Base-by-base conservation (phyloP, 37 sponge, comb jelly and placozoan species). In the Lycopodina hypogea region DNA sequence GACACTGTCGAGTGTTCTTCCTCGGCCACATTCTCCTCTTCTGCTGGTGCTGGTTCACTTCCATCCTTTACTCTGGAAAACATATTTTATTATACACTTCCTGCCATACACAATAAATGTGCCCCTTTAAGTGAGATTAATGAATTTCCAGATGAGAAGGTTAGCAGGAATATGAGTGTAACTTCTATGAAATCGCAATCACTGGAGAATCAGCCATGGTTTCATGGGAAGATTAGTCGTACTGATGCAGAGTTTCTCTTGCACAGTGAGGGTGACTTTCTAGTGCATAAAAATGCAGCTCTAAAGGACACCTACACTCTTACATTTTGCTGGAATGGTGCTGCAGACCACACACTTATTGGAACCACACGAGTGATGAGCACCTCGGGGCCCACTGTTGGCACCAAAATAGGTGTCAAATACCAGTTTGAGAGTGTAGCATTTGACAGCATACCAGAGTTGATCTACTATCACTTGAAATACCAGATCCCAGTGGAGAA, bases 401-500 rank as follows among this genome's bases (percentile, higher is more conserved):
- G 78, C 0, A 53, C 33, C 2, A 66, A 22, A 6, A 72, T 45
- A 14, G 58, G 64, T 6, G 56, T 62, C 37, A 86, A 86, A 75
- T 94, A 94, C 64, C 83, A 83, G 28, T 84, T 94, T 78, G 88
- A 81, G 7, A 68, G 79, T 21, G 94, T 87, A 32, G 91, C 88
- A 2, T 94, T 87, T 76, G 92, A 90, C 72, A 69, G 60, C 62
- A 82, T 94, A 15, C 88, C 88, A 18, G 91, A 94, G 67, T 81
- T 94, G 28, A 63, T 94, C 15, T 77, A 70, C 78, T 69, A 87
- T 41, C 89, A 94, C 40, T 41, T 90, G 42, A 87, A 77, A 60
- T 88, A 87, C 75, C 83, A 80, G 71, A 90, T 90, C 40, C 94
- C 94, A 0, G 42, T 94, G 9, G 57, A 61, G 32, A 74, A 66